Evolutionary conservation across 2,888 invertebrate genomes (phyloP).

Genomic region (Campaea margaritaria): DNA sequence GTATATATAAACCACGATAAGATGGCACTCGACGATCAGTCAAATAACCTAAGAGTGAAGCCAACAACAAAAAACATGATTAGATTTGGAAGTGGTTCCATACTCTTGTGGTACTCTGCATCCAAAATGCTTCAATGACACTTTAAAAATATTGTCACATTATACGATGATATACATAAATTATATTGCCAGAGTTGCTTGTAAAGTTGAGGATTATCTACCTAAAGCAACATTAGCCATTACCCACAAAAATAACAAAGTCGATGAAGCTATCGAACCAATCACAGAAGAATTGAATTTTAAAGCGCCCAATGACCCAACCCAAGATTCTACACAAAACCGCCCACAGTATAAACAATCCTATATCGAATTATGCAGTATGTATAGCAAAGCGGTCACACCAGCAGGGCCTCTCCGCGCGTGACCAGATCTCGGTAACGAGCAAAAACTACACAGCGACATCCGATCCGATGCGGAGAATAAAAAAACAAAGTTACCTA

Average conservation of each 20-base stretch:
- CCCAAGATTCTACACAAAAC: constrained; percentile 8
- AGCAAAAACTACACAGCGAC: constrained; percentile 77
- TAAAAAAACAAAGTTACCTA: constrained; percentile 56
- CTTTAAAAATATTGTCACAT: no score
- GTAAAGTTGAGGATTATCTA: no score
- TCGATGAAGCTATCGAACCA: constrained; percentile 17
- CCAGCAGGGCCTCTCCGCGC: constrained; percentile 68
- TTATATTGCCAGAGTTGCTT: no score
- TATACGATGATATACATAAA: no score
- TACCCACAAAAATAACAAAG: not conserved
- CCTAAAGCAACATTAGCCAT: no score
- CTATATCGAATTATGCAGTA: constrained; percentile 34
- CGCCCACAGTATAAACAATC: constrained; percentile 36
- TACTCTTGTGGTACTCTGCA: no score
- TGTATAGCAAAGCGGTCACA: constrained; percentile 52
- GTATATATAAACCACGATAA: no score
- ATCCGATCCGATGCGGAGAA: constrained; percentile 53
- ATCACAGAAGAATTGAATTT: constrained; percentile 13
- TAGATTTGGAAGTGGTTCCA: no score
- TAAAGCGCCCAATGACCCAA: constrained; percentile 19
- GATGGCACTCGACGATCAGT: no score
- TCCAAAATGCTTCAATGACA: no score
- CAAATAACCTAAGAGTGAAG: no score
- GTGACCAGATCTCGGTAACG: constrained; percentile 77
- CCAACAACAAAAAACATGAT: no score